These are phyloP conservation scores for Petrocephalus schoutedeni DNA, from an alignment of 2,797 vertebrate species.

Conservation along the genomic window DNA sequence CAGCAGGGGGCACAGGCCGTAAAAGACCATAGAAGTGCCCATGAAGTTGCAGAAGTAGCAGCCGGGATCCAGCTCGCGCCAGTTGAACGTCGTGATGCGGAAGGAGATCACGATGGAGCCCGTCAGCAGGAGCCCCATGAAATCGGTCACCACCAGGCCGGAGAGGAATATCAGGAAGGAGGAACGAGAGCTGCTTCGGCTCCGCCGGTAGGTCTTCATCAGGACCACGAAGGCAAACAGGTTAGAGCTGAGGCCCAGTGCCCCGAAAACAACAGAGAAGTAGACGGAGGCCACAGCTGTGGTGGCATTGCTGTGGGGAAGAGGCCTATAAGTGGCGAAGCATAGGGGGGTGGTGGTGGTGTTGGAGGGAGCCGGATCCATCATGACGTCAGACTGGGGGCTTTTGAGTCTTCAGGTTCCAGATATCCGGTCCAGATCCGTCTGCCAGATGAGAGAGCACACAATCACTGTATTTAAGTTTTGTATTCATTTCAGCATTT, in stretches of 20 bases:
- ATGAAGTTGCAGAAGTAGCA: conserved; percentile 91
- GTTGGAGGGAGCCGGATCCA: conserved; percentile 10
- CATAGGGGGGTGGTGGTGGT: conserved; percentile 50
- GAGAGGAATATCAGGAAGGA: conserved; percentile 85
- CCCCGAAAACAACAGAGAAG: conserved; percentile 68
- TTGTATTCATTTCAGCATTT: not conserved
- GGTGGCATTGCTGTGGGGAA: conserved; percentile 33
- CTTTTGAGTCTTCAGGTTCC: not conserved
- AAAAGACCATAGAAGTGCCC: conserved; percentile 91
- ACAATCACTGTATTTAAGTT: not conserved
- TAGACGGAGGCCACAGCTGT: conserved; percentile 59
- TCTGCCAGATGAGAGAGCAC: not conserved
- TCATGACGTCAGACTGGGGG: conserved; percentile 41
- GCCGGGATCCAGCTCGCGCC: conserved; percentile 66
- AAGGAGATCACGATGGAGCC: conserved; percentile 76
- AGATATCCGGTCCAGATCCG: not conserved
- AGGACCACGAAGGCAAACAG: conserved; percentile 80
- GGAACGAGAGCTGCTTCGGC: conserved; percentile 63
- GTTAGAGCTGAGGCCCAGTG: conserved; percentile 81
- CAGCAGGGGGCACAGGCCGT: conserved; percentile 81
- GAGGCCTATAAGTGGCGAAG: conserved; percentile 55
- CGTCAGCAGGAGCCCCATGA: conserved; percentile 81
- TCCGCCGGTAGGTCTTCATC: conserved; percentile 61
- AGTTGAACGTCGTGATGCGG: conserved; percentile 68
- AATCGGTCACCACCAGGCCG: conserved; percentile 85